phyloP scores from a whole-genome alignment of 2,797 vertebrate genomes.

The Diglossa cyanea region DNA sequence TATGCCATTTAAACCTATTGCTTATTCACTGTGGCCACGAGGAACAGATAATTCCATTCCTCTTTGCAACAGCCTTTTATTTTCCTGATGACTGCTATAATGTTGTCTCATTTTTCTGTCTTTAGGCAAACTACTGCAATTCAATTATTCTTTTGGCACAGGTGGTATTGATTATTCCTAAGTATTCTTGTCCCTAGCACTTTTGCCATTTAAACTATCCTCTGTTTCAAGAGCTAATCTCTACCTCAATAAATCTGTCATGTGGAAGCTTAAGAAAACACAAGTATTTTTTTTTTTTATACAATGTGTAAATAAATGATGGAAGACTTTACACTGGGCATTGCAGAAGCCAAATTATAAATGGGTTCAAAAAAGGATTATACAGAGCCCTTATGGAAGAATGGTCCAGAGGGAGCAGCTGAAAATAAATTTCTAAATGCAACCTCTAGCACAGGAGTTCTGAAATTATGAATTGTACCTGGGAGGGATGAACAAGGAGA shows the following conservation, averaged over 20 bases:
- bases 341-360: neutral
- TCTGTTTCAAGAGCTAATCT: neutral
- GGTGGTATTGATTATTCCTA: slow-evolving; percentile 41
- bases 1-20: neutral
- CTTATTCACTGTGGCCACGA: neutral
- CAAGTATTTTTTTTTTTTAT: neutral
- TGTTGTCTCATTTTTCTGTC: slow-evolving; percentile 8
- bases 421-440: neutral
- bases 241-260: neutral
- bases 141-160: slow-evolving; percentile 49
- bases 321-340: neutral
- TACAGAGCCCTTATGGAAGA: neutral
- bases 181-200: neutral
- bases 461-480: neutral
- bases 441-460: neutral
- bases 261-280: neutral
- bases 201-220: neutral
- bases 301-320: neutral
- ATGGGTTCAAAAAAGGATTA: neutral
- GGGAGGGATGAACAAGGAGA: neutral
- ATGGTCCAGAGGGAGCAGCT: neutral
- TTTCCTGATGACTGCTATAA: slow-evolving; percentile 24
- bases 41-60: neutral
- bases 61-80: slow-evolving; percentile 1
- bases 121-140: slow-evolving; percentile 35